A percentile compares a stretch with the other conserved stretches of the same genome.
These are phyloP conservation scores for Alces alces DNA, from an alignment of 2,113 vertebrate genomes.

Conservation along the genomic window DNA sequence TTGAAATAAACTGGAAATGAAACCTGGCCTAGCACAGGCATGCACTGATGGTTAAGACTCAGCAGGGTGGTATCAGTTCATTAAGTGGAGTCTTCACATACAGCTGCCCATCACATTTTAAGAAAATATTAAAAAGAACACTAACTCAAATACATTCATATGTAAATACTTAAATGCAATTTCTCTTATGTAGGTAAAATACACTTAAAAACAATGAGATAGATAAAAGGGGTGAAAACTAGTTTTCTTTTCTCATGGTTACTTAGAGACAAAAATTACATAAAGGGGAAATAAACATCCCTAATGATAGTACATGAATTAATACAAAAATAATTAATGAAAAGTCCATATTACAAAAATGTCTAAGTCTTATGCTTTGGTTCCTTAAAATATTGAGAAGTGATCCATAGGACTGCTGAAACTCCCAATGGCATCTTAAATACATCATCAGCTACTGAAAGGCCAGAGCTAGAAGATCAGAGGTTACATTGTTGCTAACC, in stretches of 20 bases:
- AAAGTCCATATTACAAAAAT: neutral
- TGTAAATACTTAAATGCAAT: neutral
- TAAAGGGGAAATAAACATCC: neutral
- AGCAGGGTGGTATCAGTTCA: slow-evolving; percentile 76
- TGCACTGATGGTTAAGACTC: slow-evolving; percentile 79
- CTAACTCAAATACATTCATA: neutral
- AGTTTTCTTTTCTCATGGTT: neutral
- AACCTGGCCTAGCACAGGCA: slow-evolving; percentile 81
- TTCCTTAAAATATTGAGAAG: neutral
- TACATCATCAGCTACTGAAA: neutral
- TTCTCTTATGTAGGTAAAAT: neutral
- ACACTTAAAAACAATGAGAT: neutral
- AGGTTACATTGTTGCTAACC: neutral
- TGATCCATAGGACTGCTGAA: neutral
- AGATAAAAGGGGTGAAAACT: neutral
- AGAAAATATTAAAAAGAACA: slow-evolving; percentile 54
- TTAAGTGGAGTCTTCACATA: slow-evolving; percentile 76
- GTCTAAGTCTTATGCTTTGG: neutral
- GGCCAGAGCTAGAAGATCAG: neutral
- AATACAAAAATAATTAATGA: neutral
- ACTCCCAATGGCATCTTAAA: neutral
- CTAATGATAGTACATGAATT: neutral
- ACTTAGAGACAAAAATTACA: neutral
- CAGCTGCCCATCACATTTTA: slow-evolving; percentile 52
- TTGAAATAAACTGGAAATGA: slow-evolving; percentile 81